Base-by-base conservation (phyloP, 2,797 vertebrate species). In the Bradypodion ventrale region DNA sequence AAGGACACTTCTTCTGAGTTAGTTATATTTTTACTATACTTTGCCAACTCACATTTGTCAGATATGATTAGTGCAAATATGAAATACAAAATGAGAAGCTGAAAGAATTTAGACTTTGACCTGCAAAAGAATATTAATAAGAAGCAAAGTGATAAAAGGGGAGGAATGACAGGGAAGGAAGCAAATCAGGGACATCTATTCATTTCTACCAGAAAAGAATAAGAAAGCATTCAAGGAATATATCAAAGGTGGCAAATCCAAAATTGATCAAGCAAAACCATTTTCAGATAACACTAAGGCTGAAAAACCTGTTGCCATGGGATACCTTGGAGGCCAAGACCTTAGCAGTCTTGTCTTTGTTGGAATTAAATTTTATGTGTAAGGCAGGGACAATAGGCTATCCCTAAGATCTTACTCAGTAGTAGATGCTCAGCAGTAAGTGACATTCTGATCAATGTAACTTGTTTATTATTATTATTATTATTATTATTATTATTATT, bases 41-140 rank as follows among this genome's bases (percentile, higher is more conserved):
- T 82, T 82, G 25, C 32, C 75, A 7, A 66, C 66, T 32, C 40
- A 32, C 40, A 66, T 46, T 65, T 65, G 19, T 65, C 59, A 77
- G 60, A 44, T 65, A 46, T 25, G 2, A 78, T 32, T 66, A 5
- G 60, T 44, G 12, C 27, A 76, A 23, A 70, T 89, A 84, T 44
- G 62, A 65, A 49, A 75, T 62, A n/a, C 27, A 52, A 82, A 87
- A 69, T 78, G 75, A 84, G 80, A 84, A 83, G 88, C 7, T 77
- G 85, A 79, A 87, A 82, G 78, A 87, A 89, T 70, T 90, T 63
- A 59, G 56, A 88, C 74, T 32, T 85, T 82, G 90, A 88, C 73
- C 46, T n/a, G 77, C 21, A 59, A 63, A 85, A 69, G 80, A 80
- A 87, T 75, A 85, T 59, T n/a, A 86, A 66, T 5, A 60, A 68